Percentiles rank a stretch among this genome's conserved stretches.
Conservation (phyloP, 2,797 vertebrate species). For the Sylvilagus floridanus region DNA sequence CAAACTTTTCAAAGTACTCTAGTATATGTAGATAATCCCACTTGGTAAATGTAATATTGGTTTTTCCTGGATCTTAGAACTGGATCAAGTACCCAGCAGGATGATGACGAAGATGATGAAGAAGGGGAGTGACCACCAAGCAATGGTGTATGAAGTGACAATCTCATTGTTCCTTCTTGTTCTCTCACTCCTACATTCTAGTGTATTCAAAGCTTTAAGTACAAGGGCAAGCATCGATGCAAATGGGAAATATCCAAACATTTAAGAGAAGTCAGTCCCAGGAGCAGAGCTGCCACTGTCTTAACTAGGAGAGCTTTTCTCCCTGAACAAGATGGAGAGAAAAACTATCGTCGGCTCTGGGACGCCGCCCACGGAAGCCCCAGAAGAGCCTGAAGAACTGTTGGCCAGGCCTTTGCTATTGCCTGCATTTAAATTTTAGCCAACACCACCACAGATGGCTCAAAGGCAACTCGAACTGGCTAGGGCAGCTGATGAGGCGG, state of each 20-base stretch:
- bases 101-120: too few species aligned
- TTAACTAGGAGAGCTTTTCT: background rate
- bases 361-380: background rate
- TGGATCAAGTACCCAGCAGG: background rate
- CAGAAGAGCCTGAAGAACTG: background rate
- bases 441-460: background rate
- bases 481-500: background rate
- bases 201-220: background rate
- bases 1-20: too few species aligned
- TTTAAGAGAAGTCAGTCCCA: background rate
- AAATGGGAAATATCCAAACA: constrained; percentile 13
- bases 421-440: background rate
- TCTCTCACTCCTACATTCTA: background rate
- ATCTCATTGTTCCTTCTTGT: background rate
- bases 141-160: background rate
- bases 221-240: background rate
- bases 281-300: background rate
- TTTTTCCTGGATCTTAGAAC: background rate
- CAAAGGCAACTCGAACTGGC: background rate
- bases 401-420: background rate
- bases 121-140: background rate
- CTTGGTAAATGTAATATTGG: background rate
- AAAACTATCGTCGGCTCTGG: background rate
- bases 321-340: background rate
- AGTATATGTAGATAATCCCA: background rate